These are phyloP conservation scores for Oncorhynchus mykiss DNA, from an alignment of 2,113 vertebrate species.

Conservation along the genomic window DNA sequence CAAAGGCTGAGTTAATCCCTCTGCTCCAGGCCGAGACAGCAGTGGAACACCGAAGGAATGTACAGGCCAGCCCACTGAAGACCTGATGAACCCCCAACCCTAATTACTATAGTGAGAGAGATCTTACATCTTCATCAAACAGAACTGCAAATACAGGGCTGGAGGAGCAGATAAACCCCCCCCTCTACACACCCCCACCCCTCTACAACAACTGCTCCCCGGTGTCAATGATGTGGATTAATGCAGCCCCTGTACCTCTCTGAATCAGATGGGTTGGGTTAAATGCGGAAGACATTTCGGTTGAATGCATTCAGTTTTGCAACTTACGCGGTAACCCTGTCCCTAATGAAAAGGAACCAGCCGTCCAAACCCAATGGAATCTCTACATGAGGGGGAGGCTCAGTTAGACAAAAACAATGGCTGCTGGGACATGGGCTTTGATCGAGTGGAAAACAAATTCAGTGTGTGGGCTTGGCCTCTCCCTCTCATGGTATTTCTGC, in stretches of 20 bases:
- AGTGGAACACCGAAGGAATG: constrained; percentile 19
- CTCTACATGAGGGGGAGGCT: not conserved
- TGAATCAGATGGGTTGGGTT: no score
- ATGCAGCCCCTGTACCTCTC: no score
- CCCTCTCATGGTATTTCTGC: not conserved
- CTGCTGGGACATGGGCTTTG: not conserved
- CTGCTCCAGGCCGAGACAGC: constrained; percentile 22
- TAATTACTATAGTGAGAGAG: not conserved
- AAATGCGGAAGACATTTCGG: no score
- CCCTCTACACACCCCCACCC: no score
- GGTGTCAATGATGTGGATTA: no score
- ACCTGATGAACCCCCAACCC: not conserved
- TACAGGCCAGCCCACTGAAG: constrained; percentile 1
- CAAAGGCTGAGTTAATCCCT: constrained; percentile 13
- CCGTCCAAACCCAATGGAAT: not conserved
- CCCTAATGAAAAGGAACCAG: no score
- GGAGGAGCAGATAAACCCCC: not conserved
- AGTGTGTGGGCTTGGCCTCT: no score
- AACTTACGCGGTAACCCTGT: no score
- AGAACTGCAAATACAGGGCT: not conserved
- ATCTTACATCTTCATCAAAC: constrained; percentile 7
- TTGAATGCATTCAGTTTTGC: no score
- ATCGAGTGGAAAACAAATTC: not conserved
- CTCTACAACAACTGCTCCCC: no score
- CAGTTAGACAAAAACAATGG: not conserved